Base-by-base conservation (phyloP, 2,113 vertebrate genomes). In the Psettodes erumei region DNA sequence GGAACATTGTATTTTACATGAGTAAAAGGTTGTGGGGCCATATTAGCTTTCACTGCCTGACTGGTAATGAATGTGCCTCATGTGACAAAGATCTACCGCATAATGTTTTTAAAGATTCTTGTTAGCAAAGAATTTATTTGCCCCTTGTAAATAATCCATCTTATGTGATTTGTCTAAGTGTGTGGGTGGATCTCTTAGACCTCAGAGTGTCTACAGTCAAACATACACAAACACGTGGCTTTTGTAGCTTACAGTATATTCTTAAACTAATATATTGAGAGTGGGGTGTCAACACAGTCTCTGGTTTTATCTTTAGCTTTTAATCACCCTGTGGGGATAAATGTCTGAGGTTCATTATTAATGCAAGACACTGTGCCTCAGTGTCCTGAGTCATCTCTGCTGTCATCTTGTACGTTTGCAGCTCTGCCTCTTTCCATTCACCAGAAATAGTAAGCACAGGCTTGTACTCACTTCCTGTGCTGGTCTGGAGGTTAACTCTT, bases 391-490 rank as follows among this genome's bases (percentile, higher is more conserved):
- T 90, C 76, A 89, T 62, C 25, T 40, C 53, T 53, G n/a, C 6
- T 72, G 55, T 82, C 77, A 61, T 74, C 65, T 35, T 64, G 13
- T 15, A 61, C 33, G 10, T 65, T 60, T 58, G 42, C 62, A 61
- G 51, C 45, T 30, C 30, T 38, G 32, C 28, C 74, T 79, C 66
- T 65, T 83, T 73, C 73, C 65, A 80, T 82, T 89, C 56, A 85
- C 87, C 73, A 58, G 27, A 74, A 83, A 82, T 81, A 81, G 77
- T 55, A 79, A 19, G 40, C 38, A 55, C 35, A 45, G 16, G 54
- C 79, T 65, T 54, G 64, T 28, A 40, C 68, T 82, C 67, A 89
- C 85, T 92, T 90, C 83, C 89, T 90, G 77, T 87, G 47, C 67
- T 56, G 32, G 11, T 71, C 55, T 50, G 47, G 71, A 23, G 10